phyloP scores from a whole-genome alignment of 1,140 invertebrate species.

The Dinothrombium tinctorium region DNA sequence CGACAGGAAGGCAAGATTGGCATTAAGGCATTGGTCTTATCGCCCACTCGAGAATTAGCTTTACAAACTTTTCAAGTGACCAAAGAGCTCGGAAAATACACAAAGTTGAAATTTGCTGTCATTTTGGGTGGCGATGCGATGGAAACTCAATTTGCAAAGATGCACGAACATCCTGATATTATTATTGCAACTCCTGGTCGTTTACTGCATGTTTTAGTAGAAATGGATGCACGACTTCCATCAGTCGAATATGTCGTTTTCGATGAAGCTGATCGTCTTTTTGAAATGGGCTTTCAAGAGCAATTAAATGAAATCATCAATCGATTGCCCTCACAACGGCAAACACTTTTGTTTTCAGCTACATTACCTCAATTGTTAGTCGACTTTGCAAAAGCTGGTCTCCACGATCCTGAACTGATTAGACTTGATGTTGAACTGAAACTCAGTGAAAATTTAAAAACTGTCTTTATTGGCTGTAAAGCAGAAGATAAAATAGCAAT shows the following conservation, averaged over 20 bases:
- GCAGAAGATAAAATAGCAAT: conserved; percentile 68
- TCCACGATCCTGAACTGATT: conserved; percentile 61
- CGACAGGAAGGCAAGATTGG: conserved; percentile 29
- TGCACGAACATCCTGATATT: conserved; percentile 85
- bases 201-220: conserved; percentile 83
- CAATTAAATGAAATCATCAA: conserved; percentile 78
- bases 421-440: conserved; percentile 87
- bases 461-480: conserved; percentile 61
- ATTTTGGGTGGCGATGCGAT: conserved; percentile 86
- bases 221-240: conserved; percentile 75
- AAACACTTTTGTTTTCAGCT: conserved; percentile 90
- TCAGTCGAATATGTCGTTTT: conserved; percentile 79
- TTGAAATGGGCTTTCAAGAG: conserved; percentile 90
- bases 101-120: conserved; percentile 53
- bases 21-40: conserved; percentile 63
- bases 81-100: conserved; percentile 73
- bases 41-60: conserved; percentile 87
- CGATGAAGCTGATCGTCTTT: conserved; percentile 89
- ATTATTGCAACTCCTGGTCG: conserved; percentile 92
- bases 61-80: conserved; percentile 83
- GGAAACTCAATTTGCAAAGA: conserved; percentile 79
- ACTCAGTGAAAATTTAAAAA: conserved; percentile 59
- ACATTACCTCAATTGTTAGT: conserved; percentile 87
- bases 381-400: conserved; percentile 87
- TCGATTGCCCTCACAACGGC: conserved; percentile 56